A percentile compares a stretch with the other conserved stretches of the same genome.
These are phyloP conservation scores for Omphaloscelis lunosa DNA, from an alignment of 2,888 invertebrate genomes.

Conservation along the genomic window DNA sequence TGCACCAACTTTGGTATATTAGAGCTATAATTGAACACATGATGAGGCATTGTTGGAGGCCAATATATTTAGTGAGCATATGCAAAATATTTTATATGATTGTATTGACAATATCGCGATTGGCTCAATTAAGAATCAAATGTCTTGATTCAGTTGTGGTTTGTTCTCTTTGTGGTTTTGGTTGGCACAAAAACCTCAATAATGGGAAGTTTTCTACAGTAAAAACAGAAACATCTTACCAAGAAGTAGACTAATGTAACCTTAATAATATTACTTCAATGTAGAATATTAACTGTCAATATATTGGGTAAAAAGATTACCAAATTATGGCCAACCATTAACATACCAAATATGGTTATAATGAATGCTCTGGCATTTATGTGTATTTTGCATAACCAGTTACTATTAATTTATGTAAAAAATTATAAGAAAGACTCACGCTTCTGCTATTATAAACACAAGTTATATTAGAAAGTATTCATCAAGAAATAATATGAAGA, in stretches of 20 bases:
- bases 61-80: constrained; percentile 61
- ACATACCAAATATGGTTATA: constrained; percentile 23
- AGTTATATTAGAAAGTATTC: constrained; percentile 33
- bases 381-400: constrained; percentile 49
- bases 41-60: constrained; percentile 52
- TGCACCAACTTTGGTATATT: constrained; percentile 31
- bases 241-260: background rate
- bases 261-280: background rate
- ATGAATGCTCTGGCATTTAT: constrained; percentile 34
- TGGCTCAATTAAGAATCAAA: constrained; percentile 61
- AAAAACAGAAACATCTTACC: background rate
- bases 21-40: constrained; percentile 32
- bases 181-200: constrained; percentile 1
- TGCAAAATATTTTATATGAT: constrained; percentile 42
- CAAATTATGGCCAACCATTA: constrained; percentile 16
- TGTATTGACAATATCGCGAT: constrained; percentile 51
- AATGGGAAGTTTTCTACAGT: background rate
- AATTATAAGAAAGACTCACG: constrained; percentile 26
- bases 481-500: constrained; percentile 30
- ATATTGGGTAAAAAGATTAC: background rate
- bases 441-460: constrained; percentile 19
- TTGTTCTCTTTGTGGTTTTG: constrained; percentile 47
- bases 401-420: constrained; percentile 18
- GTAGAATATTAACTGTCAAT: background rate
- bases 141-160: constrained; percentile 46